Evolutionary conservation across 2,888 invertebrate species (phyloP).

Genomic region (Acanthosoma haemorrhoidale): DNA sequence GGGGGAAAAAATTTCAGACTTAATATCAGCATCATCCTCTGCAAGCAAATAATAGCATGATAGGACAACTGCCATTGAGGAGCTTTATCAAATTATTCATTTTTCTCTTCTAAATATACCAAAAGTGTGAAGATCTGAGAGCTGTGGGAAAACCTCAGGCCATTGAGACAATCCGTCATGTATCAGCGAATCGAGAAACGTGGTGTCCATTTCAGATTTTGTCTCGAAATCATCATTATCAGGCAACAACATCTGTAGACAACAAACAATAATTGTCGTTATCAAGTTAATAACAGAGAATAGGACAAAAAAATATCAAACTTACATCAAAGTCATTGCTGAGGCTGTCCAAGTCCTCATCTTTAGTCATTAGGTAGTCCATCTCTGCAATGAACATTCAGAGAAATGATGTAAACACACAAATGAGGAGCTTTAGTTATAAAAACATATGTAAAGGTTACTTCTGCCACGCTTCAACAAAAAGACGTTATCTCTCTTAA

Average conservation of each 20-base stretch:
- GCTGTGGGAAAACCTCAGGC: constrained; percentile 27
- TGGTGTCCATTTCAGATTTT: constrained; percentile 22
- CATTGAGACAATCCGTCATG: constrained; percentile 24
- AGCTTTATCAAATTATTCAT: background rate
- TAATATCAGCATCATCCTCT: constrained; percentile 27
- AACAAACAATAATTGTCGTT: background rate
- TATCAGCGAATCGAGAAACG: constrained; percentile 30
- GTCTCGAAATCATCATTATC: constrained; percentile 23
- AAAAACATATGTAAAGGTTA: background rate
- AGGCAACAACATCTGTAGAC: constrained; percentile 6
- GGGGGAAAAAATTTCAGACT: constrained; percentile 31
- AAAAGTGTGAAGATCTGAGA: constrained; percentile 16
- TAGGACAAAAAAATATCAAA: background rate
- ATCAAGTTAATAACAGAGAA: background rate
- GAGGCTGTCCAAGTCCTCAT: constrained; percentile 42
- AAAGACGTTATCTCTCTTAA: background rate
- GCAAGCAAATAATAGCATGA: background rate
- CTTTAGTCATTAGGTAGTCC: constrained; percentile 39
- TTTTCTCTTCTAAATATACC: no score
- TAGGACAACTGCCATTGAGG: no score
- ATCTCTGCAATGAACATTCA: constrained; percentile 40
- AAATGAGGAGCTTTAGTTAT: no score
- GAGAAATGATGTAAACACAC: constrained; percentile 13
- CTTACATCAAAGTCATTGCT: constrained; percentile 42
- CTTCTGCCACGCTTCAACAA: background rate